Percentiles rank a stretch among this genome's conserved stretches.
Conservation (phyloP, 2,113 vertebrate genomes). For the Forbesichthys agassizii region DNA sequence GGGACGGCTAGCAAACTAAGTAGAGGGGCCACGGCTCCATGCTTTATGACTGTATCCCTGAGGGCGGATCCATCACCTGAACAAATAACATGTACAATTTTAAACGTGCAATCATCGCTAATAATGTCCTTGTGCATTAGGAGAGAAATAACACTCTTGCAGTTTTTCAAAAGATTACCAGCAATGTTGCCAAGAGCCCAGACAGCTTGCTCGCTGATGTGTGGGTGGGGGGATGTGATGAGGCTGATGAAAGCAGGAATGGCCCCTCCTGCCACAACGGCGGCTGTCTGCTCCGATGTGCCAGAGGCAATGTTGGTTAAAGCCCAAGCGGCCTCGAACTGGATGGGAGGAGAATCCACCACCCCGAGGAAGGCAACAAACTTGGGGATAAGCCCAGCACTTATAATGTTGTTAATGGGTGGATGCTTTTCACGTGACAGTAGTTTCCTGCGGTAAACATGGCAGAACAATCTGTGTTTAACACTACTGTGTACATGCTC, state of each 20-base stretch:
- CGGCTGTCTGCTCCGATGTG: slow-evolving; percentile 90
- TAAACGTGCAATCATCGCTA: too few species aligned
- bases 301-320: slow-evolving; percentile 98
- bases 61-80: slow-evolving; percentile 91
- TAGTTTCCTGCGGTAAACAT: slow-evolving; percentile 81
- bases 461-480: too few species aligned
- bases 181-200: slow-evolving; percentile 82
- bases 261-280: slow-evolving; percentile 91
- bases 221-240: slow-evolving; percentile 71
- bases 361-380: slow-evolving; percentile 88
- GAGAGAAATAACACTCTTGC: neutral
- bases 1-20: slow-evolving; percentile 86
- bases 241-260: slow-evolving; percentile 83
- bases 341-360: slow-evolving; percentile 85
- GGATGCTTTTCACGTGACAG: slow-evolving; percentile 94
- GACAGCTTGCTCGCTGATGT: slow-evolving; percentile 79
- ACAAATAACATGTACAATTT: neutral
- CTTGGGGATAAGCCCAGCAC: slow-evolving; percentile 90
- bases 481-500: too few species aligned
- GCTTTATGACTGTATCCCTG: slow-evolving; percentile 91
- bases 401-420: slow-evolving; percentile 91
- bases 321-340: slow-evolving; percentile 98
- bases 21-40: slow-evolving; percentile 86
- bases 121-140: too few species aligned
- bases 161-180: slow-evolving; percentile 47